Base-by-base conservation (phyloP, 1,140 invertebrate species). In the Gonatopus flavifemur region DNA sequence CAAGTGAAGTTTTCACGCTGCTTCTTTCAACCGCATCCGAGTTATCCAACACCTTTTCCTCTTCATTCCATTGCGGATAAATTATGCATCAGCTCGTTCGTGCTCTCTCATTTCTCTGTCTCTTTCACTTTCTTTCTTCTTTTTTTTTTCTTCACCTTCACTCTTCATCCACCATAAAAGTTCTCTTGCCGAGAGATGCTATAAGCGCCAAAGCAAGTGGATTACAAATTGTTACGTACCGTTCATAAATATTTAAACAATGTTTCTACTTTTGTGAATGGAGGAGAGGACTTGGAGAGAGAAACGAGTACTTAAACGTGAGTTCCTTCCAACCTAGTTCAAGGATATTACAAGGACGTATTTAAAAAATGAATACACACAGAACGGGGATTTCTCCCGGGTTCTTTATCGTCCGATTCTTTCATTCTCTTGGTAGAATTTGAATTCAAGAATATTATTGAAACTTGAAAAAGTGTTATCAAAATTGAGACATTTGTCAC, bases 211-310 rank as follows among this genome's bases (percentile, higher is more conserved):
- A n/a, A 19, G 31, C 52, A 55, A 60, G 52, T 59, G 49, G 56
- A 59, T 59, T 61, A 61, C 58, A 61, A 61, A 61, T 61, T 61
- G 57, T 61, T 59, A 52, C 52, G 22, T 21, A 31, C 51, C 44
- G 37, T 59, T 55, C 53, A 61, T 59, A 54, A 60, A 59, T 59
- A 61, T 59, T 61, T 59, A 59, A 35, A 36, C 22, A 30, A 18
- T 20, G 37, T 45, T 36, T 30, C 25, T 32, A 10, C 39, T 19
- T n/a, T n/a, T n/a, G n/a, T n/a, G n/a, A n/a, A n/a, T n/a, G n/a
- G n/a, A n/a, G n/a, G n/a, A n/a, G n/a, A n/a, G n/a, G n/a, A n/a
- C n/a, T n/a, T n/a, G n/a, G n/a, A n/a, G n/a, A n/a, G n/a, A n/a
- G n/a, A n/a, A n/a, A n/a, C n/a, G n/a, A n/a, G n/a, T n/a, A n/a